Percentiles rank a stretch among this genome's conserved stretches.
phyloP scores from a whole-genome alignment of 2,797 vertebrate genomes.

The Paedocypris micromegethes region DNA sequence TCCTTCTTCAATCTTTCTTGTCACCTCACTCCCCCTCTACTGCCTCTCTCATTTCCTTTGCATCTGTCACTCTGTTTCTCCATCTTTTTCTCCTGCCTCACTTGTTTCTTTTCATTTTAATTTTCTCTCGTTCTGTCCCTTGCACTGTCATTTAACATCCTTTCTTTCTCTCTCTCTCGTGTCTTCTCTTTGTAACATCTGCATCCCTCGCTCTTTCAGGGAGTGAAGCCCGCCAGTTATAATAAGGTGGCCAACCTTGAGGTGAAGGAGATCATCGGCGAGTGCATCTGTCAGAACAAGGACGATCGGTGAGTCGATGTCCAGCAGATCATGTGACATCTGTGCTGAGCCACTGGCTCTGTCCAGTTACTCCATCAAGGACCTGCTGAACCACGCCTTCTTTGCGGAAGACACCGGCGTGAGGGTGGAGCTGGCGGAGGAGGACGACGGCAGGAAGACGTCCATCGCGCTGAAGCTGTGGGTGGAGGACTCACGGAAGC shows the following conservation, averaged over 20 bases:
- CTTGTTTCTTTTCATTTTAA: too few species aligned
- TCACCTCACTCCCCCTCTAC: too few species aligned
- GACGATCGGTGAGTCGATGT: slow-evolving; percentile 85
- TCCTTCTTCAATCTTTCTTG: too few species aligned
- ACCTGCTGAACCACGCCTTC: slow-evolving; percentile 94
- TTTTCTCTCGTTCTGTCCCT: too few species aligned
- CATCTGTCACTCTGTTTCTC: too few species aligned
- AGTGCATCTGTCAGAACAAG: slow-evolving; percentile 98
- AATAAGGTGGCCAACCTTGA: slow-evolving; percentile 95
- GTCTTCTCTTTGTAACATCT: too few species aligned
- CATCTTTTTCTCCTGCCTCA: too few species aligned
- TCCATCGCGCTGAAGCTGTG: slow-evolving; percentile 94
- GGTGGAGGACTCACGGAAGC: slow-evolving; percentile 96
- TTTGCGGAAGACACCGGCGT: slow-evolving; percentile 98
- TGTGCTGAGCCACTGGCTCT: background rate
- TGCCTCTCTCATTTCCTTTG: too few species aligned
- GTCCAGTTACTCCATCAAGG: slow-evolving; percentile 89
- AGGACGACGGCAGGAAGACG: slow-evolving; percentile 90
- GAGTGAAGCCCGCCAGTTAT: slow-evolving; percentile 97
- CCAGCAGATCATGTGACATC: too few species aligned
- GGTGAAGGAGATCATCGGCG: slow-evolving; percentile 98
- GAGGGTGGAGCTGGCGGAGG: slow-evolving; percentile 94
- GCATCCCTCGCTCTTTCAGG: slow-evolving; percentile 61
- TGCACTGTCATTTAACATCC: too few species aligned
- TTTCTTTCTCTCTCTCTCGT: background rate